A percentile compares a stretch with the other conserved stretches of the same genome.
These are phyloP conservation scores for Knipowitschia caucasica DNA, from an alignment of 2,797 vertebrate genomes.

Conservation along the genomic window DNA sequence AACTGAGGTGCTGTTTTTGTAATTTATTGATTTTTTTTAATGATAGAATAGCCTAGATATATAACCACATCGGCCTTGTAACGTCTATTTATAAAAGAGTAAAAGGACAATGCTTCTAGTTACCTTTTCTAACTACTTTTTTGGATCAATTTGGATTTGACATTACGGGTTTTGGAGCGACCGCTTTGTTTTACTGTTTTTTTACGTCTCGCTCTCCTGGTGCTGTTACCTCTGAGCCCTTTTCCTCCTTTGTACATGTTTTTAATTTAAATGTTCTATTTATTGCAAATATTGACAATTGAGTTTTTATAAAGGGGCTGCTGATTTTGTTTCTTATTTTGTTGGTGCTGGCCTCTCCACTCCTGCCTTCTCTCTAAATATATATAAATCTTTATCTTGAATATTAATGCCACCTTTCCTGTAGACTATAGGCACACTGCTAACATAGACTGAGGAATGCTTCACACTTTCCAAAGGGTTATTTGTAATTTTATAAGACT, in stretches of 20 bases:
- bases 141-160: conserved; percentile 76
- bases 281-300: conserved; percentile 78
- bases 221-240: conserved; percentile 66
- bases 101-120: conserved; percentile 82
- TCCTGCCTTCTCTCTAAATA: conserved; percentile 57
- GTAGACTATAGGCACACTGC: conserved; percentile 74
- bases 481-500: conserved; percentile 58
- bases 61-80: conserved; percentile 87
- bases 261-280: conserved; percentile 81
- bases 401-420: conserved; percentile 72
- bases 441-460: conserved; percentile 71
- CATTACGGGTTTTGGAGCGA: conserved; percentile 83
- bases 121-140: conserved; percentile 83
- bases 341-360: conserved; percentile 68
- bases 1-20: conserved; percentile 77
- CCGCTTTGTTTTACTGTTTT: conserved; percentile 64
- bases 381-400: conserved; percentile 77
- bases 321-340: conserved; percentile 38
- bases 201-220: conserved; percentile 33
- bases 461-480: conserved; percentile 58
- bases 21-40: conserved; percentile 77
- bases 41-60: conserved; percentile 82
- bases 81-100: conserved; percentile 82
- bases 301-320: conserved; percentile 46
- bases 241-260: conserved; percentile 54